Percentiles rank a stretch among this genome's conserved stretches.
These are phyloP conservation scores for Apamea crenata DNA, from an alignment of 2,888 invertebrate genomes.

Conservation along the genomic window DNA sequence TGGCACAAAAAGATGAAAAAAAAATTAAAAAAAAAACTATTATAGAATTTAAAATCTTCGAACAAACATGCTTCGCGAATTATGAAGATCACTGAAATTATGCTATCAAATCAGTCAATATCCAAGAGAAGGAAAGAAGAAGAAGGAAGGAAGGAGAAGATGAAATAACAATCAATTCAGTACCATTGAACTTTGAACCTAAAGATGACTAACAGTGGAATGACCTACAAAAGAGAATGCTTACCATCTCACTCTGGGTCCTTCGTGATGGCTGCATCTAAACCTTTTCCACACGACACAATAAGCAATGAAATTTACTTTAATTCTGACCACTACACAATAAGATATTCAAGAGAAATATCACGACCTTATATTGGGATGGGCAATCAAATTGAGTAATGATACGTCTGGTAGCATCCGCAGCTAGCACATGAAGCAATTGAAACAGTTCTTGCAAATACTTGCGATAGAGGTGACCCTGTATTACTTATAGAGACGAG, in stretches of 20 bases:
- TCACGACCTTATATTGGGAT: not conserved
- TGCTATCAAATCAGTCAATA: too few species aligned
- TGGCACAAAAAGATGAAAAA: too few species aligned
- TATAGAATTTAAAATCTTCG: too few species aligned
- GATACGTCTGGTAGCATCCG: not conserved
- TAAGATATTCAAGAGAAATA: not conserved
- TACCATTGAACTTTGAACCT: not conserved
- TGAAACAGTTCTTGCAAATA: slow-evolving; percentile 3
- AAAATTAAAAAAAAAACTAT: too few species aligned
- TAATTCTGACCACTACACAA: not conserved
- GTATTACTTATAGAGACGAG: not conserved
- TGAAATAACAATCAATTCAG: not conserved
- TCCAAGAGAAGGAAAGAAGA: too few species aligned
- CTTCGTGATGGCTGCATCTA: not conserved
- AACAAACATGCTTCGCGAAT: too few species aligned
- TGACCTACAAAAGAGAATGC: not conserved
- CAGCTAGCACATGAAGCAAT: slow-evolving; percentile 25
- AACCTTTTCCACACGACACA: slow-evolving; percentile 8
- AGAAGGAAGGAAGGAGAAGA: too few species aligned
- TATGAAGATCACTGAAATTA: too few species aligned
- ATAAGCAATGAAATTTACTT: slow-evolving; percentile 3
- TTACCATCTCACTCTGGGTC: slow-evolving; percentile 3
- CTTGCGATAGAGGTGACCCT: not conserved
- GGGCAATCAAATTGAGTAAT: slow-evolving; percentile 25
- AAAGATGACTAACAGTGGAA: not conserved